These are phyloP conservation scores for Cyphomyrus discorhynchus DNA, from an alignment of 2,113 vertebrate species.

Conservation along the genomic window DNA sequence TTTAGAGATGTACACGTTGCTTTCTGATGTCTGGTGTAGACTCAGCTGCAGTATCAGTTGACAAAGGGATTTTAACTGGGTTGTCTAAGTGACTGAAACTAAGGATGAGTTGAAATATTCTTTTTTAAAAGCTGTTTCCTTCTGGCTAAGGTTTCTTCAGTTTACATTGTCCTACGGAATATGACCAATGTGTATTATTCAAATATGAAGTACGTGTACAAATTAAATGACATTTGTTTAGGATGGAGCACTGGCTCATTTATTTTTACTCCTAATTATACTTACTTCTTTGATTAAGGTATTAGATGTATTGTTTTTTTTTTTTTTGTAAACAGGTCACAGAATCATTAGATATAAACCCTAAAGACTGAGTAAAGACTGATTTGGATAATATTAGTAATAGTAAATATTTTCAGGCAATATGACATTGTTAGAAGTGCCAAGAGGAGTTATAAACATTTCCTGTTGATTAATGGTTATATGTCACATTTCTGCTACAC, in stretches of 20 bases:
- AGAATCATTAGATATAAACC: neutral
- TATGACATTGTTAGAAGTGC: neutral
- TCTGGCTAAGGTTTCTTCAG: neutral
- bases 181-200: neutral
- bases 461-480: neutral
- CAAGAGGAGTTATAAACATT: neutral
- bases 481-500: neutral
- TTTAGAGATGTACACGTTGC: neutral
- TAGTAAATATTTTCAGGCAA: neutral
- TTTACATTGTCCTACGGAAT: neutral
- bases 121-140: neutral
- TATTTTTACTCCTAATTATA: neutral
- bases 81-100: neutral
- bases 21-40: neutral
- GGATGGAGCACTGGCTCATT: neutral
- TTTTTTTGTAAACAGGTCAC: neutral
- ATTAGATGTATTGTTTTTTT: neutral
- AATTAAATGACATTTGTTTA: neutral
- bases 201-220: neutral
- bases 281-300: neutral
- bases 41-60: neutral
- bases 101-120: neutral
- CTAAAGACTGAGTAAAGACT: neutral
- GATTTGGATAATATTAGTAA: neutral
- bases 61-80: neutral